phyloP scores from a whole-genome alignment of 2,797 vertebrate species.

The Micropoecilia bifurca region DNA sequence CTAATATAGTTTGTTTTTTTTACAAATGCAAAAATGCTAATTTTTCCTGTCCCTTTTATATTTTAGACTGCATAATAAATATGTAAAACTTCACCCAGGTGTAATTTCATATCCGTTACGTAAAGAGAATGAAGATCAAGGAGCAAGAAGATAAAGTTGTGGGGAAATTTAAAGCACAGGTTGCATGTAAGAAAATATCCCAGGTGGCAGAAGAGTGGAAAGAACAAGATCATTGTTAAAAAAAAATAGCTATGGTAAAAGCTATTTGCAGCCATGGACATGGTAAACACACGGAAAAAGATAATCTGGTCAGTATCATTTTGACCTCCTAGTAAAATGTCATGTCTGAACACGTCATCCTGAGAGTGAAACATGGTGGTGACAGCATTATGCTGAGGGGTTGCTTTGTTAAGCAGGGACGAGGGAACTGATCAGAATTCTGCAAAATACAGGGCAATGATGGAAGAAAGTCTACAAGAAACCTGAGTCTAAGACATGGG shows the following conservation, averaged over 20 bases:
- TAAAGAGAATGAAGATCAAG: background rate
- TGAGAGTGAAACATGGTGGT: background rate
- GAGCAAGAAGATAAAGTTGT: background rate
- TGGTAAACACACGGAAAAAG: background rate
- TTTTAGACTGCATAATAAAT: background rate
- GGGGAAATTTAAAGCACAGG: background rate
- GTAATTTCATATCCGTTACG: background rate
- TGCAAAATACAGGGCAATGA: background rate
- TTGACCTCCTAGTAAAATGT: background rate
- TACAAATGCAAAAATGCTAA: background rate
- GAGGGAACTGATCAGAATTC: background rate
- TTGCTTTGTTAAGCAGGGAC: background rate
- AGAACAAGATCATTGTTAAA: too few species aligned
- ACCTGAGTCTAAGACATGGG: background rate
- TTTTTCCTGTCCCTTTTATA: too few species aligned
- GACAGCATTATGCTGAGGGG: background rate
- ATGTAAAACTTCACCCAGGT: background rate
- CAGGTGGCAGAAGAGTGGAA: background rate
- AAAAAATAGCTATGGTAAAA: background rate
- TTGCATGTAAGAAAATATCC: background rate
- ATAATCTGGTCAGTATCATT: background rate
- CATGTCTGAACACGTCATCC: background rate
- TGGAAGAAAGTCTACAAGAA: background rate
- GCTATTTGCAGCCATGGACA: background rate
- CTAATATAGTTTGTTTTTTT: background rate